Base-by-base conservation (phyloP, 2,888 invertebrate species). In the Anoncus sp. region DNA sequence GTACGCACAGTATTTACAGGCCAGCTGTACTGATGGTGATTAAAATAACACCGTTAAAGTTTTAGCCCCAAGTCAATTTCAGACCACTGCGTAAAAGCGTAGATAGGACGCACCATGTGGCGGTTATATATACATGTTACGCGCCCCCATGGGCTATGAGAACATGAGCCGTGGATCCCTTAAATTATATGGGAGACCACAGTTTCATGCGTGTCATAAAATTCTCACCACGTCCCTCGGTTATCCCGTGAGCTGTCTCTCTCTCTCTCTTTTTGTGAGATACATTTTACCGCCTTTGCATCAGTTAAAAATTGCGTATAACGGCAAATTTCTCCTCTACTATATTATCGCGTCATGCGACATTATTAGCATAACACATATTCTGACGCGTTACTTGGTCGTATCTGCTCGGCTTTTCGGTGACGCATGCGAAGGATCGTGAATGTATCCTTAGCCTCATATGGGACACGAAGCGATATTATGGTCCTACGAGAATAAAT, bases 141-240 rank as follows among this genome's bases (percentile, higher is more conserved):
- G 70, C 71, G 40, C 53, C 62, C 63, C 62, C 16, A 53, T 59
- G 75, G 47, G 66, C 27, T 53, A 38, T 27, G 53, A 49, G 43
- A 57, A 38, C 51, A 38, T 67, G 53, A 71, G 62, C 71, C 66
- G 83, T 80, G 84, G 83, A 86, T 86, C 85, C 85, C 77, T 80
- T 83, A 85, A 87, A 87, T 87, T 86, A 85, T 85, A 85, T 85
- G 85, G 84, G 75, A 82, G 73, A 75, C 79, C 78, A 73, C 71
- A 60, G 77, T 84, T 82, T 83, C 71, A 67, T 81, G 77, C 81
- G 75, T 73, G 85, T 82, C 82, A 85, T 85, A 86, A 86, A 86
- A 83, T 83, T 80, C 66, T 70, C 71, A 76, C 72, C 55, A 63
- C 65, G 69, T 57, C 55, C 60, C 57, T 51, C 65, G 57, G 55